phyloP scores from a whole-genome alignment of 1,140 invertebrate species.

The Sycophaga agraensis region DNA sequence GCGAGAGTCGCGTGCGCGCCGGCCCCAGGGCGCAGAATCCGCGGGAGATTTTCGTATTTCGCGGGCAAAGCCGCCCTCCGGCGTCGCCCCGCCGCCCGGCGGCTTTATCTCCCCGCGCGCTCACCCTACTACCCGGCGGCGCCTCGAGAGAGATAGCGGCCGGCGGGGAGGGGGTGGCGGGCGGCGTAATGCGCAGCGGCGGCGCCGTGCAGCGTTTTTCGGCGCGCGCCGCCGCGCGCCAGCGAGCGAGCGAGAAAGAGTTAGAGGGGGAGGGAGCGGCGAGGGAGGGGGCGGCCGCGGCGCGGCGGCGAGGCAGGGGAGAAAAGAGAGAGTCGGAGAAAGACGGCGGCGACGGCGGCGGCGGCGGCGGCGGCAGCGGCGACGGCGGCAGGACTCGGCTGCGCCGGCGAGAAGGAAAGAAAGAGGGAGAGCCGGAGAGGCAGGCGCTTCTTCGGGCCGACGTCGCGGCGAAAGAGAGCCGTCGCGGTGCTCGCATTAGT shows the following conservation, averaged over 20 bases:
- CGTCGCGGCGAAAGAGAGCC: constrained; percentile 18
- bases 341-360: constrained; percentile 12
- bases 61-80: constrained; percentile 39
- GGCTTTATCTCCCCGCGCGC: neutral
- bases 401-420: neutral
- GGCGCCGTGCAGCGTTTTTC: constrained; percentile 11
- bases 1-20: constrained; percentile 12
- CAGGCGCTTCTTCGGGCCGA: constrained; percentile 1
- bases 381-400: neutral
- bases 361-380: neutral
- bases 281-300: constrained; percentile 4
- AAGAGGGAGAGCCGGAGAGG: neutral
- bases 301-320: constrained; percentile 21
- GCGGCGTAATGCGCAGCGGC: too few relatives aligned
- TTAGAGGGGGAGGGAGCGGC: neutral
- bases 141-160: neutral
- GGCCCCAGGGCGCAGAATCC: constrained; percentile 23
- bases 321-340: constrained; percentile 20
- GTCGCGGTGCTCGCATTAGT: constrained; percentile 21
- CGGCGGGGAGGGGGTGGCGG: neutral
- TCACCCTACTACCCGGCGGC: neutral
- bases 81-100: neutral
- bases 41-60: constrained; percentile 40
- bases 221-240: constrained; percentile 18
- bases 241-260: neutral